These are phyloP conservation scores for Drosophila kuntzei DNA, from an alignment of 2,888 invertebrate species.

Conservation along the genomic window DNA sequence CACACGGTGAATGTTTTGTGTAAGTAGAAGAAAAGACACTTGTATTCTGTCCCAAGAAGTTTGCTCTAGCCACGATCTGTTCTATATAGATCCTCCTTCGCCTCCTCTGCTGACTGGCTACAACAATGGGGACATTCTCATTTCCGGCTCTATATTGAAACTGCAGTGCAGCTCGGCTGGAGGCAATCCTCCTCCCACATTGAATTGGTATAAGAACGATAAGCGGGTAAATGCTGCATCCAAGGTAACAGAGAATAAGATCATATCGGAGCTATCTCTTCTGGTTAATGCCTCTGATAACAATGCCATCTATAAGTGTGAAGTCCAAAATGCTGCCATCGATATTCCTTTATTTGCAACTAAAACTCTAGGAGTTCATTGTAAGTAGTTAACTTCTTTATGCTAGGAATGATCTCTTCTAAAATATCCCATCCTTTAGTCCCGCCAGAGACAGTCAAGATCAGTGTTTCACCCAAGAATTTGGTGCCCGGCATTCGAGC, in stretches of 20 bases:
- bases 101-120: slow-evolving; percentile 80
- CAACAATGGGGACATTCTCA: slow-evolving; percentile 82
- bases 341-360: slow-evolving; percentile 83
- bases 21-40: slow-evolving; percentile 60
- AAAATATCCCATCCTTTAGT: slow-evolving; percentile 49
- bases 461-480: slow-evolving; percentile 81
- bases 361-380: slow-evolving; percentile 82
- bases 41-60: background rate
- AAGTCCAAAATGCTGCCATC: slow-evolving; percentile 83
- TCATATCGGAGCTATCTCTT: slow-evolving; percentile 79
- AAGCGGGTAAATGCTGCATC: slow-evolving; percentile 80
- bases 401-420: background rate
- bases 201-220: slow-evolving; percentile 83
- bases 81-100: slow-evolving; percentile 79
- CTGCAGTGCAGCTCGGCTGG: slow-evolving; percentile 82
- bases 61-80: slow-evolving; percentile 14
- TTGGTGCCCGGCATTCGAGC: slow-evolving; percentile 82
- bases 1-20: slow-evolving; percentile 84
- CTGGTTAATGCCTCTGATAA: slow-evolving; percentile 83
- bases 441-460: slow-evolving; percentile 83
- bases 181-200: slow-evolving; percentile 80
- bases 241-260: slow-evolving; percentile 78
- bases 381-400: slow-evolving; percentile 64
- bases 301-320: slow-evolving; percentile 84
- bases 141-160: slow-evolving; percentile 83